Conservation (phyloP, 2,888 invertebrate genomes). For the Gymnosoma rotundatum region DNA sequence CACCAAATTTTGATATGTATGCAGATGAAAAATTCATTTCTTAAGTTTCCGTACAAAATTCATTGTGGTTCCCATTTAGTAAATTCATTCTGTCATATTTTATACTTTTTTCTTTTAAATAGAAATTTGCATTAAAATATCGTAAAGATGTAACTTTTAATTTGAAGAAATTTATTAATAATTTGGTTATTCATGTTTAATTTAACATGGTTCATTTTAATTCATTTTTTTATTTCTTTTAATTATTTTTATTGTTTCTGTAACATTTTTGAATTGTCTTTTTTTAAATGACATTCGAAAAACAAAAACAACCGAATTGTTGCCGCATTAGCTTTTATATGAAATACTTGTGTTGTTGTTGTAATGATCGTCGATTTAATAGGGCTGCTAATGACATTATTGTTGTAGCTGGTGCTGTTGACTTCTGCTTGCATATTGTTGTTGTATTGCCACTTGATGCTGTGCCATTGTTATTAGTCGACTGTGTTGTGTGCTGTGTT, state of each 20-base stretch:
- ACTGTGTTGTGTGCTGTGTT: not conserved
- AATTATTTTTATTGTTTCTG: constrained; percentile 1
- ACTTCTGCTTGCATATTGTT: constrained; percentile 34
- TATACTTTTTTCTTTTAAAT: too few relatives aligned
- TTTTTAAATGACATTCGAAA: not conserved
- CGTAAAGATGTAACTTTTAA: not conserved
- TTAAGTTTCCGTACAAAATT: too few relatives aligned
- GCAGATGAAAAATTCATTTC: too few relatives aligned
- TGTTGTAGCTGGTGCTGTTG: constrained; percentile 16
- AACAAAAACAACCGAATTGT: constrained; percentile 6
- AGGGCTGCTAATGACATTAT: not conserved
- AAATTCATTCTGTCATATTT: too few relatives aligned
- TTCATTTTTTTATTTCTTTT: constrained; percentile 2
- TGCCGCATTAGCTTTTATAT: constrained; percentile 38
- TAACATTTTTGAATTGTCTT: not conserved
- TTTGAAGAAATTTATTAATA: too few relatives aligned
- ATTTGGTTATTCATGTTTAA: not conserved
- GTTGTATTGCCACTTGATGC: constrained; percentile 59
- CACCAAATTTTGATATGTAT: too few relatives aligned
- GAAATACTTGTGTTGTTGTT: constrained; percentile 6
- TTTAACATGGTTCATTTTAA: not conserved
- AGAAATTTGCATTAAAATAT: not conserved
- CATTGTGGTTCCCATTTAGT: too few relatives aligned
- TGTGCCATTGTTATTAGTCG: constrained; percentile 28
- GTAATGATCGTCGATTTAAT: constrained; percentile 23